Evolutionary conservation across 2,113 vertebrate genomes (phyloP).

Genomic region (Ameiurus melas): DNA sequence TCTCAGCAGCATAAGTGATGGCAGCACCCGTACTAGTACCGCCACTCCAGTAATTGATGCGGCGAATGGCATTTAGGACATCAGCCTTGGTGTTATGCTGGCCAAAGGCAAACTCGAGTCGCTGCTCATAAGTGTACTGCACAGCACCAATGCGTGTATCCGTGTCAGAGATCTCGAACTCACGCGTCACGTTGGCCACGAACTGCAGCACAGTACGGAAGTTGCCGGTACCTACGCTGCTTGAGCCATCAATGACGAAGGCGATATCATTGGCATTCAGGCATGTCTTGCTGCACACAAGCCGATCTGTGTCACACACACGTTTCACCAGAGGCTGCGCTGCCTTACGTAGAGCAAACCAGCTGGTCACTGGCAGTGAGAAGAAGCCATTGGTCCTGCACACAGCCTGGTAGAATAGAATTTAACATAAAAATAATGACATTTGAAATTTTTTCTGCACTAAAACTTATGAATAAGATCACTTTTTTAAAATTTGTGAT

Average conservation of each 20-base stretch:
- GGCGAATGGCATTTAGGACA: slow-evolving; percentile 85
- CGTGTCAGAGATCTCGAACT: slow-evolving; percentile 95
- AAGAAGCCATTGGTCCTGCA: slow-evolving; percentile 91
- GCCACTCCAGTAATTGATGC: slow-evolving; percentile 94
- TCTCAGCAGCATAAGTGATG: slow-evolving; percentile 86
- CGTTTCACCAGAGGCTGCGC: slow-evolving; percentile 88
- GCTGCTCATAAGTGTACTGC: slow-evolving; percentile 97
- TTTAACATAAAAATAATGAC: background rate
- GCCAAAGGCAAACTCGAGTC: slow-evolving; percentile 92
- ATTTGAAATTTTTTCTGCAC: background rate
- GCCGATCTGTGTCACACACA: slow-evolving; percentile 82
- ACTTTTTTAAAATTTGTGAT: background rate
- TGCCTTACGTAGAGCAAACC: slow-evolving; percentile 85
- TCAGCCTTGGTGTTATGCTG: slow-evolving; percentile 84
- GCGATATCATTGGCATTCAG: slow-evolving; percentile 93
- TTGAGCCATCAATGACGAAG: slow-evolving; percentile 95
- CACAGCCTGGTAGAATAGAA: slow-evolving; percentile 79
- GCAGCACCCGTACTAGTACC: slow-evolving; percentile 96
- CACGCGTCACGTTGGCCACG: slow-evolving; percentile 89
- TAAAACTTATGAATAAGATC: background rate
- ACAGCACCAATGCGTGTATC: slow-evolving; percentile 90
- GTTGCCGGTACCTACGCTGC: slow-evolving; percentile 91
- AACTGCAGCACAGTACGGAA: slow-evolving; percentile 96
- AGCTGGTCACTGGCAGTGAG: slow-evolving; percentile 84
- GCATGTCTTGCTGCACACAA: slow-evolving; percentile 97